Evolutionary conservation across 2,888 invertebrate genomes (phyloP).

Genomic region (Prenolepis imparis): DNA sequence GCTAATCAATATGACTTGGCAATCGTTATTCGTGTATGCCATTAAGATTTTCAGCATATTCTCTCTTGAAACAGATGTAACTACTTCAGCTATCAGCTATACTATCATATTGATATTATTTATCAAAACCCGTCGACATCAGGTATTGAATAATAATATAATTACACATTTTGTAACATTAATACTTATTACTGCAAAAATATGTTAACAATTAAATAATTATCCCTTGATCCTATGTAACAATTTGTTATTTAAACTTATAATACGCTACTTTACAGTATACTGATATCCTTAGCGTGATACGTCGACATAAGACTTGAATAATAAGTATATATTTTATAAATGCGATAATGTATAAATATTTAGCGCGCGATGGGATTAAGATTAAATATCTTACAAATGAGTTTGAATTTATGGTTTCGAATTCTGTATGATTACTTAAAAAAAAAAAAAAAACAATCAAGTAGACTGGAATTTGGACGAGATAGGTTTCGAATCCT

Average conservation of each 20-base stretch:
- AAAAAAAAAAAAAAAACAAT: too few relatives aligned
- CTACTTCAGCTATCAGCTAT: conserved; percentile 20
- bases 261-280: background rate
- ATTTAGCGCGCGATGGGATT: too few relatives aligned
- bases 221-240: conserved; percentile 1
- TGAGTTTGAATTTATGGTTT: too few relatives aligned
- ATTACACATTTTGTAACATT: conserved; percentile 5
- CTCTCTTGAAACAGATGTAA: background rate
- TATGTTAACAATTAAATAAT: conserved; percentile 15
- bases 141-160: background rate
- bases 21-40: conserved; percentile 10
- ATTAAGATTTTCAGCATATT: conserved; percentile 16
- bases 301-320: conserved; percentile 12
- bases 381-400: too few relatives aligned
- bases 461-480: too few relatives aligned
- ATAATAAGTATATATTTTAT: conserved; percentile 20
- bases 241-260: background rate
- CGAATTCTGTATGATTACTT: too few relatives aligned
- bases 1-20: conserved; percentile 7
- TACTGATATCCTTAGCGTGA: background rate
- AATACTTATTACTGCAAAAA: conserved; percentile 19
- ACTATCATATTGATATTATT: background rate
- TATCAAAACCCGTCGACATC: background rate
- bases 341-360: background rate
- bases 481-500: too few relatives aligned